Base-by-base conservation (phyloP, 2,113 vertebrate species). In the Urocynchramus pylzowi region DNA sequence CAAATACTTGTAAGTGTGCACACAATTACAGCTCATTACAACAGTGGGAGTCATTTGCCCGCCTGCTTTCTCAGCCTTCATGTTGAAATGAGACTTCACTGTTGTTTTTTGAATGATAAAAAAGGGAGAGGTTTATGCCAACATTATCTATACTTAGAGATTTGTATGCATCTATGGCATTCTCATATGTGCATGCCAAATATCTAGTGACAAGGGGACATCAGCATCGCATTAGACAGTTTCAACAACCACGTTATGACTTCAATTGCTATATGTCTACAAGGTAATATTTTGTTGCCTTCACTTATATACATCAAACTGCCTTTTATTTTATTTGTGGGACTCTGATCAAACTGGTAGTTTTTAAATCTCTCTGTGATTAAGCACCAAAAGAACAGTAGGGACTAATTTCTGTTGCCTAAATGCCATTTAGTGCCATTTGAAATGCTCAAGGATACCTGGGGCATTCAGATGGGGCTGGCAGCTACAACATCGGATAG, bases 11-110 rank as follows among this genome's bases (percentile, higher is more conserved):
- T 74, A 65, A 86, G 41, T 24, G 44, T 71, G 45, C 45, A 87
- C 64, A 64, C 18, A 89, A 73, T 96, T 97, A 87, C 41, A 95
- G 57, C 70, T 97, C 87, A 87, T 94, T 90, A 95, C 85, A 96
- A 69, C 88, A 93, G 91, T 88, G 85, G 89, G 70, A 95, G 49
- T 93, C 49, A 83, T 91, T 96, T 89, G 31, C 60, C 81, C 81
- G 86, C 78, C 92, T 95, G 31, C 22, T 93, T 96, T 93, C 77
- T 76, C 53, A 90, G 67, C 64, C 44, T 81, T 94, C 54, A 15
- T 70, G 42, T 63, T 75, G 79, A 93, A 94, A 93, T 77, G 79
- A 90, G 50, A 61, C 12, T 83, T 90, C 63, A 69, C 22, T 89
- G 57, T 87, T 96, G 85, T 83, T 88, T 96, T 93, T 88, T 54